Conservation (phyloP, 2,113 vertebrate genomes). For the Psittacus erithacus region DNA sequence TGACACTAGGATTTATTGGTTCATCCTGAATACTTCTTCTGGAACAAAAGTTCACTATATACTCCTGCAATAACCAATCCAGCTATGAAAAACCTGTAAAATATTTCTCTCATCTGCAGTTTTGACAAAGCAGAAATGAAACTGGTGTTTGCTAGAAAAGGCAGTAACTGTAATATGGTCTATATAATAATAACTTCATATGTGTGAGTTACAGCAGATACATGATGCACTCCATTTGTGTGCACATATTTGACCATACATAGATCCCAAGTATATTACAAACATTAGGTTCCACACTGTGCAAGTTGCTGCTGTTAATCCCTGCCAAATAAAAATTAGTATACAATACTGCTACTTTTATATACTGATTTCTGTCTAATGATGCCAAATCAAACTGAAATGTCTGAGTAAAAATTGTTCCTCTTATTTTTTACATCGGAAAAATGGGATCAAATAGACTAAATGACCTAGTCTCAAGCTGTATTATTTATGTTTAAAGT, state of each 20-base stretch:
- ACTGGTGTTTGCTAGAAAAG: not conserved
- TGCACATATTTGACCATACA: not conserved
- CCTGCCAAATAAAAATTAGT: not conserved
- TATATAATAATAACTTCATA: not conserved
- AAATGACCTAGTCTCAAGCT: not conserved
- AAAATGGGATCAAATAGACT: not conserved
- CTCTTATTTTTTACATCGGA: not conserved
- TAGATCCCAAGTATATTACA: not conserved
- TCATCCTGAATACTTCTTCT: not conserved
- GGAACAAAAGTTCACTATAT: not conserved
- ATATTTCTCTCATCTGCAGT: not conserved
- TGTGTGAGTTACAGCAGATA: not conserved
- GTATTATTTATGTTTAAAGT: not conserved
- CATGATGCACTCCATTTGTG: not conserved
- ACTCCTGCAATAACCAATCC: not conserved
- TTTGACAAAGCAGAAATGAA: not conserved
- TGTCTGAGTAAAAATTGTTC: not conserved
- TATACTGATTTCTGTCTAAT: not conserved
- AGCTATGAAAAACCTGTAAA: not conserved
- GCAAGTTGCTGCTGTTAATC: not conserved
- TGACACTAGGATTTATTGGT: not conserved
- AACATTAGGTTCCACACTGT: not conserved
- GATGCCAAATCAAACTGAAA: not conserved
- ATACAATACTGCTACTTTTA: not conserved
- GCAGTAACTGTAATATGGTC: not conserved